Percentiles rank a stretch among this genome's conserved stretches.
These are phyloP conservation scores for Tanytarsus gracilentus DNA, from an alignment of 2,888 invertebrate species.

Conservation along the genomic window DNA sequence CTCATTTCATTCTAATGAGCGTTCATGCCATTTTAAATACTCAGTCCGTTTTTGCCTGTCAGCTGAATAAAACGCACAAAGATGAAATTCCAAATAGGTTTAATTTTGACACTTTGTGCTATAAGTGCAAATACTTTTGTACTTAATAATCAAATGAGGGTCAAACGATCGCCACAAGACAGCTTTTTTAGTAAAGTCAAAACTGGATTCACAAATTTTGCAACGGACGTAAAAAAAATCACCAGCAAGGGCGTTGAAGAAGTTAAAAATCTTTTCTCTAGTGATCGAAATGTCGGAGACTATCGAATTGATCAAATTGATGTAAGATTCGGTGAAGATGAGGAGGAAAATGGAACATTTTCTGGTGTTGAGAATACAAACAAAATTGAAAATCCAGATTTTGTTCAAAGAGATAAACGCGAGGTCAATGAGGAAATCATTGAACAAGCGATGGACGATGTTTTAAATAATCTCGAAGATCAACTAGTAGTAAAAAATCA, in stretches of 20 bases:
- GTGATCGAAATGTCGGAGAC: slow-evolving; percentile 9
- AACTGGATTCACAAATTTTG: not conserved
- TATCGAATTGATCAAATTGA: slow-evolving; percentile 2
- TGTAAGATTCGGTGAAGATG: not conserved
- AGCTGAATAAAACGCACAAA: too few relatives aligned
- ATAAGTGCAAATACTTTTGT: not conserved
- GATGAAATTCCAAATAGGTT: too few relatives aligned
- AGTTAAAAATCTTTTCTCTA: slow-evolving; percentile 14
- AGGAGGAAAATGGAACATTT: not conserved
- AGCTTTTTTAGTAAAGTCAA: not conserved
- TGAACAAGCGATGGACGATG: too few relatives aligned
- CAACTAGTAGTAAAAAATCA: too few relatives aligned
- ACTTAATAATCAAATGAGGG: not conserved
- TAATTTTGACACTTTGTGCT: too few relatives aligned
- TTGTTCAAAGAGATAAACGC: not conserved
- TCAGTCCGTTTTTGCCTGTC: too few relatives aligned
- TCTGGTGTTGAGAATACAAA: too few relatives aligned
- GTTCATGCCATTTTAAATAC: too few relatives aligned
- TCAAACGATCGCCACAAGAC: not conserved
- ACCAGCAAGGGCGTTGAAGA: not conserved
- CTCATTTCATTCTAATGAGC: too few relatives aligned
- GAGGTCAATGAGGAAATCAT: not conserved
- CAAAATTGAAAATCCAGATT: too few relatives aligned
- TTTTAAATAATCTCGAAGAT: too few relatives aligned
- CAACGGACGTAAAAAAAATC: not conserved